Evolutionary conservation across 2,113 vertebrate species (phyloP), one percentile per base, ranked within the genome.

Genomic region (Aspidoscelis tigris): DNA sequence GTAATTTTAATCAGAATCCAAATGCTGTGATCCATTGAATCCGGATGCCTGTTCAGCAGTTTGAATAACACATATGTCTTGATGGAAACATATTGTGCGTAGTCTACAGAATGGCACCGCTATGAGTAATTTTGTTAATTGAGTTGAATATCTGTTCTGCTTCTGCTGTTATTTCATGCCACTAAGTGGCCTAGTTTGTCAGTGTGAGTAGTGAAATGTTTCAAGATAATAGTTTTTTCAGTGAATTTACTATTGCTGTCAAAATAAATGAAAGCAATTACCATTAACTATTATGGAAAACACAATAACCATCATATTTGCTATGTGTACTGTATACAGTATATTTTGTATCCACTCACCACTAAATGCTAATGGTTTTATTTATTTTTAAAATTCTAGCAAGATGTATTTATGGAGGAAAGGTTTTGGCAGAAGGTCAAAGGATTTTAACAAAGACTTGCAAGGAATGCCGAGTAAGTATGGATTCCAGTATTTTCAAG

Each of bases 401-500:
- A 2, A 98, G 97, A 89, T 99, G 98, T 61, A 96, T 96, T 91
- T 98, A 96, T 90, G 95, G 96, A 95, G 97, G 96, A 26, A 97
- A 95, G 92, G 96, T 95, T 4, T 96, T 98, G 70, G 96, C 97
- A 65, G 98, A 99, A 92, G 97, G 98, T 85, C 98, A 98, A 77
- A 93, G 95, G 26, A 91, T 98, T 68, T 94, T 99, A 92, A 96
- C 96, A 76, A 95, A 95, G 92, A 97, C 93, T 94, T 99, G 98
- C 94, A 96, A 95, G 90, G 98, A 98, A 95, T 99, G 98, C 92
- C 97, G 95, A 95, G 98, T 99, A 96, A 97, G 94, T 96, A 89
- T 55, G 61, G 53, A 76, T 84, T 61, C 18, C 58, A 61, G 18
- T 16, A 61, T 61, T 61, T 61, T 61, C 69, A 66, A 69, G 43